Evolutionary conservation across 2,113 vertebrate species (phyloP).

Genomic region (Eulemur rufifrons): DNA sequence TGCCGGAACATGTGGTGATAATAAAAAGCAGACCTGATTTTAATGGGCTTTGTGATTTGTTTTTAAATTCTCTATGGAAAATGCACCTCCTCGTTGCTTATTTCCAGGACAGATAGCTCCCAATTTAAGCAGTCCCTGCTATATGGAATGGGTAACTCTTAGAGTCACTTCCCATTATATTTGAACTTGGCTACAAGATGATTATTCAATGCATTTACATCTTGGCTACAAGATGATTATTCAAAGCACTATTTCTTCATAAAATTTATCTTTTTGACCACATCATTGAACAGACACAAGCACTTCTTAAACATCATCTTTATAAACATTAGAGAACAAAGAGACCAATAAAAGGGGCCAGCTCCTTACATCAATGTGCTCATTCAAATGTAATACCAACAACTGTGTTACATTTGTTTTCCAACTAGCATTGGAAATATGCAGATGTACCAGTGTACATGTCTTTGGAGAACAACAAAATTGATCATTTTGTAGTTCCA

Average conservation of each 20-base stretch:
- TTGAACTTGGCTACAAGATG: neutral
- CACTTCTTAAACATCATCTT: neutral
- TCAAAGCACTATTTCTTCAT: neutral
- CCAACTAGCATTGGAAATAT: neutral
- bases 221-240: neutral
- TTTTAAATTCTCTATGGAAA: neutral
- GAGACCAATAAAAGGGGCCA: neutral
- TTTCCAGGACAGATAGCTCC: neutral
- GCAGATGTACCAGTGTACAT: neutral
- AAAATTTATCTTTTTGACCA: neutral
- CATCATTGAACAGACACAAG: neutral
- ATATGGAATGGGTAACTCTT: accelerated
- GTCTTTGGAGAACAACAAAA: neutral
- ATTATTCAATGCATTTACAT: neutral
- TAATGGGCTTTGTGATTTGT: neutral
- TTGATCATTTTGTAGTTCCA: neutral
- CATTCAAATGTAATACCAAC: neutral
- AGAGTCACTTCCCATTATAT: neutral
- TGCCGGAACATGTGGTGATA: neutral
- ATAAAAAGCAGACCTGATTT: neutral
- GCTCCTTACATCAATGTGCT: neutral
- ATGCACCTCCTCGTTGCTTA: neutral
- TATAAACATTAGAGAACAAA: neutral
- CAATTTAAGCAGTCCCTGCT: neutral
- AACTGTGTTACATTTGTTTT: neutral